Evolutionary conservation across 2,888 invertebrate genomes (phyloP), one percentile per base, ranked within the genome.

Genomic region (Monochamus alternatus): DNA sequence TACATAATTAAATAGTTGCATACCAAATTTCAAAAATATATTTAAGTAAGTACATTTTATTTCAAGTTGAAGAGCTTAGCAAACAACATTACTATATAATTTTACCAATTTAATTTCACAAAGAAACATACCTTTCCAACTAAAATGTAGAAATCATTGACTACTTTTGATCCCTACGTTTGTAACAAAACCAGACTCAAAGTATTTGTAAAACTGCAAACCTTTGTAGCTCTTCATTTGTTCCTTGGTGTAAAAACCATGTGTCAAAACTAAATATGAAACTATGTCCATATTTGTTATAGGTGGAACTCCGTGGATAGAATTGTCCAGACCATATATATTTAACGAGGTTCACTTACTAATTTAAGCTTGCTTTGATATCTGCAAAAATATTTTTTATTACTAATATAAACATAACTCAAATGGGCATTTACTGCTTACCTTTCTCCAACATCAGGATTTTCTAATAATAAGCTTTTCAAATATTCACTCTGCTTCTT

Each of bases 91-190:
- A 12, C 44, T 44, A 0, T 22, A 22, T 22, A 22, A 22, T 47
- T 3, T 3, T 10, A 47, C 9, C 5, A 47, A 47, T 3, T 47
- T 47, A 5, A 47, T 9, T 47, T 3, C 9, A 9, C 14, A 60
- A n/a, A n/a, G 31, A 69, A 69, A 31, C 14, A 32, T 67, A 74
- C 74, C 52, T 74, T 43, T 67, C 74, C 74, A 74, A 74, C 52
- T 55, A 74, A 55, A 30, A 74, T 8, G 38, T 38, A 55, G 30
- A 51, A 32, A 52, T 74, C 22, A 63, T 74, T 52, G 12, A 60
- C 60, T 30, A 68, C 38, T 30, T 43, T 66, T 59, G 67, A n/a
- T 60, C 58, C 60, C 73, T 3, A 30, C 51, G 7, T 60, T 52
- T n/a, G 68, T 8, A 62, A 74, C 68, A 32, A 74, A 74, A 10